These are phyloP conservation scores for Pharmacophagus antenor DNA, from an alignment of 2,888 invertebrate species.

Conservation along the genomic window DNA sequence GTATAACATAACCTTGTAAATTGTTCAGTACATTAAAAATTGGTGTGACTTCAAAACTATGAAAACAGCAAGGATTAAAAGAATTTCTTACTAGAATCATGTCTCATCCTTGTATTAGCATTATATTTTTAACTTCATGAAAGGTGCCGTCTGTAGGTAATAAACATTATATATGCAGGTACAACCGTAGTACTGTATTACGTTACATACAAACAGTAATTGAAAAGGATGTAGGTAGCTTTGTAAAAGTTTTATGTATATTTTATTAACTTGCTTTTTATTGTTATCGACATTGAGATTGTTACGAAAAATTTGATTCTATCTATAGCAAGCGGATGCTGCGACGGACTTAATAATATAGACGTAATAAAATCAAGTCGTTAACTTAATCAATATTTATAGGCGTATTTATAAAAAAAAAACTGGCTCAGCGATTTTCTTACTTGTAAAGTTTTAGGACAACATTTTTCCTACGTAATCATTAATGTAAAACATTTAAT, in stretches of 20 bases:
- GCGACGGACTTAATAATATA: not conserved
- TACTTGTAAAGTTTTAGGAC: not conserved
- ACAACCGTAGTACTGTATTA: slow-evolving; percentile 23
- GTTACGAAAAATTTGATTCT: slow-evolving; percentile 10
- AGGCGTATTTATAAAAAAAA: not conserved
- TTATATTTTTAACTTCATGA: slow-evolving; percentile 5
- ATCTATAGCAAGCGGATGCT: slow-evolving; percentile 19
- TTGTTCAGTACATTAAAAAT: too few species aligned
- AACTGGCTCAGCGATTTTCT: not conserved
- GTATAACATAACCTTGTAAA: too few species aligned
- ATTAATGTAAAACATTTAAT: not conserved
- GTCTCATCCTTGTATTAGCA: not conserved
- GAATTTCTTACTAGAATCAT: not conserved
- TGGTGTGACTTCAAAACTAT: too few species aligned
- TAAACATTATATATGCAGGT: slow-evolving; percentile 52
- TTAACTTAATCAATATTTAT: not conserved
- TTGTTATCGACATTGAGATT: slow-evolving; percentile 4
- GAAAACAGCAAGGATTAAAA: too few species aligned
- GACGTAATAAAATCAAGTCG: not conserved
- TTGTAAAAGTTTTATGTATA: slow-evolving; percentile 2
- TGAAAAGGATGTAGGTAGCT: slow-evolving; percentile 14
- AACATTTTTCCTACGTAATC: not conserved
- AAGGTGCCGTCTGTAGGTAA: slow-evolving; percentile 32
- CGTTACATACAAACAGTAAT: slow-evolving; percentile 8
- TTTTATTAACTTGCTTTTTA: slow-evolving; percentile 13